Conservation (phyloP, 2,113 vertebrate species). For the Acanthochromis polyacanthus region DNA sequence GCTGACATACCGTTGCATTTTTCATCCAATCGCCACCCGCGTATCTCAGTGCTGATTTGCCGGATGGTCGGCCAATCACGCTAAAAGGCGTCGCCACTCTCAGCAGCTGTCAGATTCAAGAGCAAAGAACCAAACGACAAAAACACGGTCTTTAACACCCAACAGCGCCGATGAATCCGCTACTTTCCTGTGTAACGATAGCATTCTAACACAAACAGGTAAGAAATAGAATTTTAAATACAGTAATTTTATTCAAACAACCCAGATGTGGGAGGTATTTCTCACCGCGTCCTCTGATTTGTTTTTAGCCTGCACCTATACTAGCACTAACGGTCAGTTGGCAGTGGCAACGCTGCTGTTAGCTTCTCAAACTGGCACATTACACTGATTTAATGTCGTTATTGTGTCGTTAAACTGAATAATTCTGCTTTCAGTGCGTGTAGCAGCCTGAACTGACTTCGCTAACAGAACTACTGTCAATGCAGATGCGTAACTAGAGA, state of each 20-base stretch:
- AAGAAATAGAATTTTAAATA: accelerated
- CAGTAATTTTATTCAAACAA: accelerated
- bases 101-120: slow-evolving; percentile 69
- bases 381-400: background rate
- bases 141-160: slow-evolving; percentile 19
- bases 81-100: slow-evolving; percentile 28
- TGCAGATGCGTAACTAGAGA: background rate
- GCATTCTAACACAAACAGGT: slow-evolving; percentile 22
- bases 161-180: background rate
- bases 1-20: background rate
- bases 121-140: background rate
- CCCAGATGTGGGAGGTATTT: background rate
- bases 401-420: background rate
- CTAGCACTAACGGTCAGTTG: slow-evolving; percentile 36
- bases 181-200: background rate
- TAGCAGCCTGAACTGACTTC: background rate
- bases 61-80: slow-evolving; percentile 4
- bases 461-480: background rate
- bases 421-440: background rate
- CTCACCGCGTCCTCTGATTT: background rate
- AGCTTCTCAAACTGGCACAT: accelerated
- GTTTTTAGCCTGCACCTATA: slow-evolving; percentile 70
- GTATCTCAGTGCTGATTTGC: slow-evolving; percentile 40
- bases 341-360: background rate
- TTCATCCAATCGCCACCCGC: slow-evolving; percentile 40